These are phyloP conservation scores for Leucoraja erinaceus DNA, from an alignment of 2,113 vertebrate species.

Conservation along the genomic window DNA sequence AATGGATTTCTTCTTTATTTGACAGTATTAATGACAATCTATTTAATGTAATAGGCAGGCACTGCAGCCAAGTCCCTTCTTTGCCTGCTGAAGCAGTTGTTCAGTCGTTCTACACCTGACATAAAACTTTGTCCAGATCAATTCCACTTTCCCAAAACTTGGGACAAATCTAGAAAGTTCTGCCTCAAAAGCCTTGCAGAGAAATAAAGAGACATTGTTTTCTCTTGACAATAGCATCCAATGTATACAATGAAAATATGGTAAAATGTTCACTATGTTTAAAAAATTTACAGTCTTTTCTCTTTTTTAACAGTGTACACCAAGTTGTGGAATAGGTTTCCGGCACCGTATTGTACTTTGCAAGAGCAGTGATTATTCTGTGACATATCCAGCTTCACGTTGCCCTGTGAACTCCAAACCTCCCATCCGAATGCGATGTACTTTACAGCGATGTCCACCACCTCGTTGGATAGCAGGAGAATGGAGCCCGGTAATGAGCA, in stretches of 20 bases:
- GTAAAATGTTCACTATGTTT: neutral
- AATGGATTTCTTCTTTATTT: neutral
- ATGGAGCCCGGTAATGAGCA: conserved; percentile 79
- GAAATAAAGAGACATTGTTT: neutral
- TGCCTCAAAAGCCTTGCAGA: neutral
- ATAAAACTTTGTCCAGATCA: neutral
- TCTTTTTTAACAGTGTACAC: conserved; percentile 71
- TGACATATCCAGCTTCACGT: conserved; percentile 66
- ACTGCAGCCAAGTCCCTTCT: neutral
- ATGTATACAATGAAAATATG: neutral
- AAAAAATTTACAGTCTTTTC: neutral
- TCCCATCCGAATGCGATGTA: conserved; percentile 86
- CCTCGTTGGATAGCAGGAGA: conserved; percentile 83
- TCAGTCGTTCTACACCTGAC: neutral
- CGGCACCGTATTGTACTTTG: conserved; percentile 86
- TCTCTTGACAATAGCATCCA: neutral
- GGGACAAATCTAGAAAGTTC: neutral
- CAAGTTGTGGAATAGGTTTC: conserved; percentile 85
- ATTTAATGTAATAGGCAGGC: neutral
- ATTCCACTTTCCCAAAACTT: neutral
- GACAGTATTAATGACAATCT: neutral
- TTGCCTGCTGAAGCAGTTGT: neutral
- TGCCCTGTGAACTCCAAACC: conserved; percentile 74
- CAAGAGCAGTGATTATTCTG: conserved; percentile 76
- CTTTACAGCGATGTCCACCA: conserved; percentile 83